Evolutionary conservation across 2,797 vertebrate genomes (phyloP), one percentile per base, ranked within the genome.

Genomic region (Knipowitschia caucasica): DNA sequence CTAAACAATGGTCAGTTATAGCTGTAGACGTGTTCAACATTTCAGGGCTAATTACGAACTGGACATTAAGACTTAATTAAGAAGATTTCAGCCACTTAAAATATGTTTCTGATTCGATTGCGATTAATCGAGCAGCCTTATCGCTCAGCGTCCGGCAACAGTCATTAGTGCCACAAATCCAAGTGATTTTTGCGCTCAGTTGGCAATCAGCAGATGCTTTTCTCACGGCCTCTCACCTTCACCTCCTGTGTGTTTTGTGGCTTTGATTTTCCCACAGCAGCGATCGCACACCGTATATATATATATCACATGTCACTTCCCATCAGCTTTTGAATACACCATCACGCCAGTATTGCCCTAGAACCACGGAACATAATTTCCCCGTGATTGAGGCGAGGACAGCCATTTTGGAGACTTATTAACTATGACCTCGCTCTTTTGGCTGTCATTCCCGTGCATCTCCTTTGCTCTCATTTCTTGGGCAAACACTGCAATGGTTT

Each of bases 401-500:
- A 21, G 42, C 14, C 27, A 34, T n/a, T 14, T 12, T 3, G 8
- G 38, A 43, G 21, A 26, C 24, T 14, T 38, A 15, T 20, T 39
- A 39, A 39, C 50, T 12, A 3, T 52, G 50, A 39, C 50, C 50
- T 11, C 25, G 6, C 34, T 38, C 26, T 52, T 52, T 18, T 42
- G 14, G 11, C 17, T 61, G 34, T 56, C 50, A 52, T 57, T 26
- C 9, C 30, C 10, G 43, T 53, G 20, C 20, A 36, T 34, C 51
- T 58, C 34, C 17, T 39, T 25, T 36, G 29, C n/a, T 24, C 35
- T 42, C 24, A 25, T 71, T 59, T 49, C 38, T 47, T 35, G 35
- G 38, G 50, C 54, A 72, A 56, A 54, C 36, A 45, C 23, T 14
- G 31, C 4, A 36, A 30, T 56, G 64, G 36, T 45, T 64, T 61